Evolutionary conservation across 2,888 invertebrate genomes (phyloP), one percentile per base, ranked within the genome.

Genomic region (Selenia dentaria): DNA sequence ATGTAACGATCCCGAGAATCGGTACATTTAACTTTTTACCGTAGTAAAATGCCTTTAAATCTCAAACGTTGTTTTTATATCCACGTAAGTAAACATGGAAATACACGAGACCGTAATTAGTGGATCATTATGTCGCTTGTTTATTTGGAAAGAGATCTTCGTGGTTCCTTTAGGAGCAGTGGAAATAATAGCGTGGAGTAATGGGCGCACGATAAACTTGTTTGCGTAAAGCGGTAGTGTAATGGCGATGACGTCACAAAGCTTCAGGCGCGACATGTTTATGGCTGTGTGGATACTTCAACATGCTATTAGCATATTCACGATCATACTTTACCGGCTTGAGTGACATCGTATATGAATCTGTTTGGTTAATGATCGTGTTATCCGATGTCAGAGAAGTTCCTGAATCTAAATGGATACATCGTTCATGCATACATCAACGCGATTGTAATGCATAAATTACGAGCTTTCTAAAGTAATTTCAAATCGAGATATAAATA

Each of bases 41-140:
- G 5, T 13, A 35, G 39, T 14, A 38, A 44, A 47, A 48, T 41
- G 40, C 12, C 44, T 52, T 52, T 52, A 40, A 38, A 47, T 46
- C 43, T 51, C 34, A n/a, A n/a, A 31, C 31, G 44, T 44, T 44
- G 31, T n/a, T n/a, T n/a, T n/a, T n/a, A n/a, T n/a, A n/a, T n/a
- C n/a, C n/a, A n/a, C n/a, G n/a, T n/a, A n/a, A 47, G 40, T 37
- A 40, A 44, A 40, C 33, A 36, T 28, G 37, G n/a, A 37, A 51
- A 44, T 46, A 39, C 37, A 47, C 29, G 44, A 38, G 31, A 48
- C 35, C 41, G 32, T 41, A 41, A 52, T 52, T 48, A 52, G 48
- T 41, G 44, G 34, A 44, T 38, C 41, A 44, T 48, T 45, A 48
- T 26, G 38, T 35, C 29, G 52, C 50, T 52, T 43, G 51, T 26